Percentiles rank a stretch among this genome's conserved stretches.
phyloP scores from a whole-genome alignment of 1,140 invertebrate species.

The Antheraea pernyi region DNA sequence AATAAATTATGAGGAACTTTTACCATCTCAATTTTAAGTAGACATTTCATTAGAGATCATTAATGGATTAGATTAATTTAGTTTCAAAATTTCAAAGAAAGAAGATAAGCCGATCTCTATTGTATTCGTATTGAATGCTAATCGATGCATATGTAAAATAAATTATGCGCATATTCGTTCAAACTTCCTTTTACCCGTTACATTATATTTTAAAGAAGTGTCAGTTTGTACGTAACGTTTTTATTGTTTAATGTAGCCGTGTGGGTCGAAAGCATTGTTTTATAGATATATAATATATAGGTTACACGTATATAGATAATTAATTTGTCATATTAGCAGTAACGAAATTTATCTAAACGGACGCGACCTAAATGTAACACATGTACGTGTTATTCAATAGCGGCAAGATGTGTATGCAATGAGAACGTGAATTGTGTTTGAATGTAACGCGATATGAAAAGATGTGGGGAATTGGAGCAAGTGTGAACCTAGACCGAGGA shows the following conservation, averaged over 20 bases:
- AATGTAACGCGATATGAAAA: slow-evolving; percentile 58
- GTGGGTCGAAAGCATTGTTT: slow-evolving; percentile 38
- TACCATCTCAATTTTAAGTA: neutral
- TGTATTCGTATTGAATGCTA: slow-evolving; percentile 56
- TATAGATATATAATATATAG: slow-evolving; percentile 27
- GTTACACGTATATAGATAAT: slow-evolving; percentile 18
- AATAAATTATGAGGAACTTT: neutral
- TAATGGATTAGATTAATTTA: slow-evolving; percentile 14
- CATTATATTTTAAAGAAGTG: slow-evolving; percentile 40
- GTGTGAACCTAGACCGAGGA: slow-evolving; percentile 50
- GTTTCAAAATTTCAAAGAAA: slow-evolving; percentile 34
- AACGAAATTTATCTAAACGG: slow-evolving; percentile 2
- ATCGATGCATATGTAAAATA: slow-evolving; percentile 38
- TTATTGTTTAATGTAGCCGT: slow-evolving; percentile 49
- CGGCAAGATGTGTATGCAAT: slow-evolving; percentile 26
- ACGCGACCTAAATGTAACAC: slow-evolving; percentile 19
- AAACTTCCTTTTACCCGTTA: slow-evolving; percentile 38
- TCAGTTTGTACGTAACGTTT: slow-evolving; percentile 38
- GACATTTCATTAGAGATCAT: neutral
- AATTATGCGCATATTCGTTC: slow-evolving; percentile 35
- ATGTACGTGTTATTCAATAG: slow-evolving; percentile 24
- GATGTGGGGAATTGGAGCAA: slow-evolving; percentile 65
- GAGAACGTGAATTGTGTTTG: slow-evolving; percentile 42
- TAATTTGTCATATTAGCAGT: slow-evolving; percentile 7
- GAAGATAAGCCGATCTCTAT: slow-evolving; percentile 44